Evolutionary conservation across 2,797 vertebrate genomes (phyloP).

Genomic region (Pipistrellus nathusii): DNA sequence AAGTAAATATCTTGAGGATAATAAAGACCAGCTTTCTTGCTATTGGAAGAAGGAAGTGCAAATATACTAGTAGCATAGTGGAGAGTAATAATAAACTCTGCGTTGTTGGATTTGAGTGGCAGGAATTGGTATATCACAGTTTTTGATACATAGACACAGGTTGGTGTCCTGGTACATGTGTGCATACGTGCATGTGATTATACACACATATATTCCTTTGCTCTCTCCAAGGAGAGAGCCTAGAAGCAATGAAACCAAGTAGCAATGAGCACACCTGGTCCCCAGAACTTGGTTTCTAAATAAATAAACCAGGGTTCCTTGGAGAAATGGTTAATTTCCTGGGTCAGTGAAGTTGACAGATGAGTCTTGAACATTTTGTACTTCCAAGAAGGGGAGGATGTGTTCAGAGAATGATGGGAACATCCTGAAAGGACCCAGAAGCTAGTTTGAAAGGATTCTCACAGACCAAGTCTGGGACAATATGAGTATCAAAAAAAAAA

Average conservation of each 20-base stretch:
- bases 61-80: not conserved
- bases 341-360: not conserved
- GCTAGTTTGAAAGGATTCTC: not conserved
- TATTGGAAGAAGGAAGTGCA: not conserved
- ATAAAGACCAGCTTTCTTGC: constrained; percentile 1
- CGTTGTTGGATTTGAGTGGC: not conserved
- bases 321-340: not conserved
- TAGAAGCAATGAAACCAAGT: not conserved
- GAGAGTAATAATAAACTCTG: not conserved
- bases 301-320: not conserved
- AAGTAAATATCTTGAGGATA: not conserved
- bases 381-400: not conserved
- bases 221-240: not conserved
- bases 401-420: not conserved
- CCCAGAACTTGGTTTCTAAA: not conserved
- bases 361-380: not conserved
- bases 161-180: not conserved
- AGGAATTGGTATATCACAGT: not conserved
- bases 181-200: not conserved
- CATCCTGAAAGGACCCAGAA: not conserved
- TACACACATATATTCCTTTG: not conserved
- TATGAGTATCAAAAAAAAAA: constrained; percentile 1
- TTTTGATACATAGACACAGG: not conserved
- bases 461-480: not conserved
- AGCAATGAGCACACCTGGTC: not conserved